Evolutionary conservation across 2,113 vertebrate genomes (phyloP).

Genomic region (Melanerpes aurifrons): DNA sequence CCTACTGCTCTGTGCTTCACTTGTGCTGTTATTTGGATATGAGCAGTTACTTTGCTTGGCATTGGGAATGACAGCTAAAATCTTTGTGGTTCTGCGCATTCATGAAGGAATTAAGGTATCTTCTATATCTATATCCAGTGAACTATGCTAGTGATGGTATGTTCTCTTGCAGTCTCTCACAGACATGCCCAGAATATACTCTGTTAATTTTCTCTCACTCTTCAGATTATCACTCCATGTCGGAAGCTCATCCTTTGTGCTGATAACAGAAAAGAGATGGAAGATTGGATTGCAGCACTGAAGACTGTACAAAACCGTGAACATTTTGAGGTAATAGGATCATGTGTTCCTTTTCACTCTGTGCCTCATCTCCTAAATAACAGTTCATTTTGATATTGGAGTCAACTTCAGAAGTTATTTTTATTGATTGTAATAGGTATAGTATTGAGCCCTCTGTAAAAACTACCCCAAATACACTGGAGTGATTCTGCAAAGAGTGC

Average conservation of each 20-base stretch:
- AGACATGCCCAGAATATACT: neutral
- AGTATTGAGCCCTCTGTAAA: neutral
- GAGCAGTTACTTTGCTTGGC: neutral
- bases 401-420: neutral
- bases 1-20: neutral
- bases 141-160: neutral
- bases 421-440: neutral
- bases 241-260: slow-evolving; percentile 93
- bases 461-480: neutral
- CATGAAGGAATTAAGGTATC: neutral
- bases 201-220: neutral
- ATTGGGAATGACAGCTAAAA: neutral
- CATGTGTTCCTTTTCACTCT: neutral
- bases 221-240: slow-evolving; percentile 94
- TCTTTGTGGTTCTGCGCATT: neutral
- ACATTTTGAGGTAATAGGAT: slow-evolving; percentile 88
- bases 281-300: slow-evolving; percentile 96
- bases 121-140: neutral
- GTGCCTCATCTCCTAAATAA: neutral
- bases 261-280: slow-evolving; percentile 98
- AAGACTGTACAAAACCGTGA: slow-evolving; percentile 92
- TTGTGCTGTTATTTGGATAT: neutral
- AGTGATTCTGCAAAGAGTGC: neutral
- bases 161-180: neutral
- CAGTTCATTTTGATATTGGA: neutral